phyloP scores from a whole-genome alignment of 2,888 invertebrate species.

The Tetragonula carbonaria region DNA sequence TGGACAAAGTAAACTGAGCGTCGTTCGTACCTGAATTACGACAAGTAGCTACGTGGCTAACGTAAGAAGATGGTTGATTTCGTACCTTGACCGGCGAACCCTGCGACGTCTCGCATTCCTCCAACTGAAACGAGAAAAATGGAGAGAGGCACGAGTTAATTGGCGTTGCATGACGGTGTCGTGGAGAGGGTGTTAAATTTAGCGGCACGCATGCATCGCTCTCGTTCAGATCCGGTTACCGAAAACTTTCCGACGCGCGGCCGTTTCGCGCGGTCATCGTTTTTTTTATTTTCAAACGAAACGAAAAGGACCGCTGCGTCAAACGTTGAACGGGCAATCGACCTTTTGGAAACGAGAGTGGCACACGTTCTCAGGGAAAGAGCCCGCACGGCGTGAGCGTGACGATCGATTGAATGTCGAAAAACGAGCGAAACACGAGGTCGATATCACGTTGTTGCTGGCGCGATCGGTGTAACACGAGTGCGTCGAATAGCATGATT shows the following conservation, averaged over 20 bases:
- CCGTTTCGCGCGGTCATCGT: constrained; percentile 21
- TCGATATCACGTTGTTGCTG: neutral
- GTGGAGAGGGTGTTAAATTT: constrained; percentile 13
- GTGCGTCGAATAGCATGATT: too few species aligned
- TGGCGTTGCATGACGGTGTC: neutral
- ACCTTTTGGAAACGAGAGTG: constrained; percentile 1
- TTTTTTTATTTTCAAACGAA: constrained; percentile 26
- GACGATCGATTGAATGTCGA: constrained; percentile 35
- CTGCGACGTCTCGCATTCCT: constrained; percentile 61
- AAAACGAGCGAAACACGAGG: constrained; percentile 15
- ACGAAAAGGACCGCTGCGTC: neutral
- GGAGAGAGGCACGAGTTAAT: constrained; percentile 25
- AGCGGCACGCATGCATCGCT: constrained; percentile 34
- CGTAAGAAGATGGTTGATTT: neutral
- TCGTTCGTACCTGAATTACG: neutral
- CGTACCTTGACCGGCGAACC: constrained; percentile 69
- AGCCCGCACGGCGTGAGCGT: constrained; percentile 19
- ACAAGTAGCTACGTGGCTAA: neutral
- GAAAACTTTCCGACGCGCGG: constrained; percentile 27
- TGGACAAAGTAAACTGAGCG: neutral
- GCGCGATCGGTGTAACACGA: neutral
- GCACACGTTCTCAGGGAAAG: neutral
- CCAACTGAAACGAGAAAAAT: constrained; percentile 67
- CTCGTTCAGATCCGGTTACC: constrained; percentile 32
- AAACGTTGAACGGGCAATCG: constrained; percentile 9